phyloP scores from a whole-genome alignment of 1,140 invertebrate genomes.

The Riptortus pedestris region DNA sequence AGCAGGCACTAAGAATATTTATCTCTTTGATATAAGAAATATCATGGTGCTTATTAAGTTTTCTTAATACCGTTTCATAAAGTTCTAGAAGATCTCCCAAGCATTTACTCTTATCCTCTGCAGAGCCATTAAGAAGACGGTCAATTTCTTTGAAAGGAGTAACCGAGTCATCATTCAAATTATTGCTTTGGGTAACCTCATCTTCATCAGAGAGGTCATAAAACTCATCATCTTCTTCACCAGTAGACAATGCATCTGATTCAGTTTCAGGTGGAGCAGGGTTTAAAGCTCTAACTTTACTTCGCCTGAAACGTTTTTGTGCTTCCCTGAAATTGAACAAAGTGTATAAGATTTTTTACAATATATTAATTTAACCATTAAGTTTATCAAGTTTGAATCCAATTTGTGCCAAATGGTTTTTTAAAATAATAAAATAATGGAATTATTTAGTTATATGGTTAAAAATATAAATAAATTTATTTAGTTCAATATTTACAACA shows the following conservation, averaged over 20 bases:
- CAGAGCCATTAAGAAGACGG: slow-evolving; percentile 28
- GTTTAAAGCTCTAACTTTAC: neutral
- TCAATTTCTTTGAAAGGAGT: slow-evolving; percentile 29
- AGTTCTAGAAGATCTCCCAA: slow-evolving; percentile 29
- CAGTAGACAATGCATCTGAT: slow-evolving; percentile 28
- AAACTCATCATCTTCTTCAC: slow-evolving; percentile 33
- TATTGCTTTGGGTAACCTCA: neutral
- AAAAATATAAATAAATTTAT: too few species aligned
- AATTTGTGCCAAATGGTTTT: too few species aligned
- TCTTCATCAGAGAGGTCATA: slow-evolving; percentile 33
- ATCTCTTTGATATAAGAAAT: too few species aligned
- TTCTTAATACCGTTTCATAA: too few species aligned
- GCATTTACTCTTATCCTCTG: slow-evolving; percentile 31
- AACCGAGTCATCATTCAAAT: neutral
- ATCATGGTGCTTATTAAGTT: too few species aligned
- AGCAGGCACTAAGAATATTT: too few species aligned
- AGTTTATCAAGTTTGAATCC: too few species aligned
- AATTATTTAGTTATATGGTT: too few species aligned
- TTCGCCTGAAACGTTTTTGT: neutral
- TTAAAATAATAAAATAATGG: too few species aligned
- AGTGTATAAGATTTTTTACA: too few species aligned
- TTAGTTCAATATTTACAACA: too few species aligned
- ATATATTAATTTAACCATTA: too few species aligned
- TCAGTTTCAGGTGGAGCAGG: slow-evolving; percentile 20
- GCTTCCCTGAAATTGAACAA: neutral